Percentiles rank a stretch among this genome's conserved stretches.
Conservation (phyloP, 2,888 invertebrate species). For the Hoplodrina ambigua region DNA sequence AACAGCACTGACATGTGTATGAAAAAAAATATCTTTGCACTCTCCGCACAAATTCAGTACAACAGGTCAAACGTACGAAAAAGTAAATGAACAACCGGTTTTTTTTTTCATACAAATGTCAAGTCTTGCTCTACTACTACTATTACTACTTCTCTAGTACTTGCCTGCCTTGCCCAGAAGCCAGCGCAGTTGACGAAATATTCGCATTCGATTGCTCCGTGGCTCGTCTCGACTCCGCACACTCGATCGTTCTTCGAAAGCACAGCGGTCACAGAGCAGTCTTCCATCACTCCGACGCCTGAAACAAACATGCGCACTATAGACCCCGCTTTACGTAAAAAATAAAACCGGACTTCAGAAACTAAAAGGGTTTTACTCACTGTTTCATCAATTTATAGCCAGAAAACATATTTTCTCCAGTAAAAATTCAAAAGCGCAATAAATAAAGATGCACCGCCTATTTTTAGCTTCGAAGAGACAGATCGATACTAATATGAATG, state of each 20-base stretch:
- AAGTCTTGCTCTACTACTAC: too few species aligned
- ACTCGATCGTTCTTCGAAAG: slow-evolving; percentile 92
- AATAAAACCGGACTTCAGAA: neutral
- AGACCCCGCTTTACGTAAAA: neutral
- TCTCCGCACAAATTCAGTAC: too few species aligned
- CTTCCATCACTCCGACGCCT: slow-evolving; percentile 95
- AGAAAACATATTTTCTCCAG: slow-evolving; percentile 33
- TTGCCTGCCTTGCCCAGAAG: slow-evolving; percentile 96
- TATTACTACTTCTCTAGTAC: neutral
- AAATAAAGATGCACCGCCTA: neutral
- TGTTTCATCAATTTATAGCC: slow-evolving; percentile 34
- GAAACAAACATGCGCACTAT: slow-evolving; percentile 57
- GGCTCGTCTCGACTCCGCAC: slow-evolving; percentile 93
- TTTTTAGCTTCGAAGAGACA: neutral
- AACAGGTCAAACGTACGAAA: too few species aligned
- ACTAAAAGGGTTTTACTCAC: slow-evolving; percentile 14
- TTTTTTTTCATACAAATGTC: too few species aligned
- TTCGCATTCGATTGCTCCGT: slow-evolving; percentile 95
- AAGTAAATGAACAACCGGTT: too few species aligned
- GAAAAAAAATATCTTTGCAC: too few species aligned
- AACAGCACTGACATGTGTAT: too few species aligned
- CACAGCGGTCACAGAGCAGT: slow-evolving; percentile 93
- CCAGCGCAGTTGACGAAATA: slow-evolving; percentile 99
- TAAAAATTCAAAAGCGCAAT: neutral
- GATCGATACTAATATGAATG: neutral